Evolutionary conservation across 2,113 vertebrate species (phyloP).

Genomic region (Pygoscelis antarcticus): DNA sequence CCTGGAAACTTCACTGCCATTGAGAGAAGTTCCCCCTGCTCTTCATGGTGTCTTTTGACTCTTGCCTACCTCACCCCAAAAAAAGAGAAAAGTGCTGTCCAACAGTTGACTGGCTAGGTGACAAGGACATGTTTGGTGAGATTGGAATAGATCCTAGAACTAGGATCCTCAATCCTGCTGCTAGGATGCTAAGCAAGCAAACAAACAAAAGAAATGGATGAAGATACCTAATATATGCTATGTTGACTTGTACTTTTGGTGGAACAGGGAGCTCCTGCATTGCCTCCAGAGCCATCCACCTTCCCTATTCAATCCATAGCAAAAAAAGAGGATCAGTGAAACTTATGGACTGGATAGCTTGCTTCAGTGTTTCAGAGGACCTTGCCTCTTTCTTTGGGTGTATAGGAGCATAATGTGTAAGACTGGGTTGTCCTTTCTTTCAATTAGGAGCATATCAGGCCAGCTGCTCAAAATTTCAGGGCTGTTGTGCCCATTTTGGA

Average conservation of each 20-base stretch:
- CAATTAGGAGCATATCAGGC: neutral
- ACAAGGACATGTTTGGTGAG: neutral
- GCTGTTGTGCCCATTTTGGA: neutral
- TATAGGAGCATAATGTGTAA: neutral
- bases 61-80: neutral
- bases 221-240: neutral
- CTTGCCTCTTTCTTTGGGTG: neutral
- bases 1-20: neutral
- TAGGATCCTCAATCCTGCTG: neutral
- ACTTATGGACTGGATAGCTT: neutral
- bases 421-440: neutral
- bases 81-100: neutral
- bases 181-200: neutral
- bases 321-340: neutral
- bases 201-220: neutral
- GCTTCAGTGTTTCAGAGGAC: neutral
- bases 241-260: neutral
- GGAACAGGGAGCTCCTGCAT: neutral
- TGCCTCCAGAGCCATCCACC: neutral
- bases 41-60: neutral
- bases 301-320: neutral
- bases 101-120: neutral
- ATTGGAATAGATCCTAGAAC: neutral
- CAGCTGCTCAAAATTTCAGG: neutral
- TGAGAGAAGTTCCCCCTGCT: neutral